A percentile compares a stretch with the other conserved stretches of the same genome.
phyloP scores from a whole-genome alignment of 2,113 vertebrate genomes.

The Monopterus albus region DNA sequence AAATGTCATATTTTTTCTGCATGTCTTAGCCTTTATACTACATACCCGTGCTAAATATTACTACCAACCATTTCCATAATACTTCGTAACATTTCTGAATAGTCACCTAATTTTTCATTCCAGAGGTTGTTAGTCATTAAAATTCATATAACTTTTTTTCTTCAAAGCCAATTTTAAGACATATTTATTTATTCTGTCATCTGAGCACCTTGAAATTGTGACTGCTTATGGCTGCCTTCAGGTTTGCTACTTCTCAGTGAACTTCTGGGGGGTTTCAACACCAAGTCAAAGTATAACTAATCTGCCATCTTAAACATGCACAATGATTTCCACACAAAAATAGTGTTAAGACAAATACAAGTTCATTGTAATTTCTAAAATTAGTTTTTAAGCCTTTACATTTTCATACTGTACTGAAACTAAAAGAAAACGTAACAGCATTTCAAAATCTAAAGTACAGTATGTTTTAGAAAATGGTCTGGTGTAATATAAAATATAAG shows the following conservation, averaged over 20 bases:
- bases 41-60: constrained; percentile 36
- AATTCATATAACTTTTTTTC: not conserved
- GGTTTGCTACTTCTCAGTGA: not conserved
- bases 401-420: constrained; percentile 2
- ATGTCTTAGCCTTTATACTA: constrained; percentile 33
- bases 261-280: not conserved
- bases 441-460: not conserved
- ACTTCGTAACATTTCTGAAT: not conserved
- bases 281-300: not conserved
- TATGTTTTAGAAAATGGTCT: constrained; percentile 50
- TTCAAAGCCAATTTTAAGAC: not conserved
- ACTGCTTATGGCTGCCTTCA: not conserved
- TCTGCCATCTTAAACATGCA: no score
- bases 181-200: not conserved
- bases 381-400: not conserved
- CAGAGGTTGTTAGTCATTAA: not conserved
- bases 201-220: no score
- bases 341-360: no score
- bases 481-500: constrained; percentile 50
- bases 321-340: not conserved
- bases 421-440: not conserved
- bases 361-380: not conserved
- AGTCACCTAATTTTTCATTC: constrained; percentile 3
- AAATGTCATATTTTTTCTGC: constrained; percentile 18
- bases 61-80: constrained; percentile 44